Conservation (phyloP, 2,113 vertebrate genomes). For the Brachyhypopomus occidentalis region DNA sequence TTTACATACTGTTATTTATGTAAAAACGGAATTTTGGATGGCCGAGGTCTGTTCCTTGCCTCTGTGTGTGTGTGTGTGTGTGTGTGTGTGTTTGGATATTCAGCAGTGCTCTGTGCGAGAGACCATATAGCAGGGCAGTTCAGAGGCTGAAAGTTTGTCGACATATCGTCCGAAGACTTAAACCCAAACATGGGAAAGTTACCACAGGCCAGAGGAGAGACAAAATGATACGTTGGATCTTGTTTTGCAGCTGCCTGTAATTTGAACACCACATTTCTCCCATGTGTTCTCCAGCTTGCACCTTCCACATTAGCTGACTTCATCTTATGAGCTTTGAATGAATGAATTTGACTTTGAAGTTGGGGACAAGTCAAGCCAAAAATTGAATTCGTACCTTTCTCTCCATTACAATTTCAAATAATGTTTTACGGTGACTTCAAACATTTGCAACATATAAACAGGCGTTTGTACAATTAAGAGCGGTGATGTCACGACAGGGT, state of each 20-base stretch:
- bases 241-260: neutral
- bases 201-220: neutral
- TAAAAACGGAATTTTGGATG: neutral
- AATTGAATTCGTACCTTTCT: neutral
- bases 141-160: neutral
- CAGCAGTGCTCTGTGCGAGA: no score
- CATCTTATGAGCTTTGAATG: neutral
- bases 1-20: neutral
- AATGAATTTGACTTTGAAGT: slow-evolving; percentile 23
- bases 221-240: neutral
- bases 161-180: neutral
- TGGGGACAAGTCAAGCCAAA: no score
- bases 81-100: no score
- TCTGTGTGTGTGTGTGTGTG: no score
- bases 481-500: no score
- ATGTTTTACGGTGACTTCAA: slow-evolving; percentile 1
- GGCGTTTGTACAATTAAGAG: neutral
- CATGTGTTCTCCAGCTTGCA: neutral
- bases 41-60: no score
- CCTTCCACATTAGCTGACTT: slow-evolving; percentile 13
- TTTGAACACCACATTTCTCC: slow-evolving; percentile 15
- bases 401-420: neutral
- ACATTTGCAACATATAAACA: neutral
- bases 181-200: neutral
- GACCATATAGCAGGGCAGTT: neutral